phyloP scores from a whole-genome alignment of 2,888 invertebrate genomes.

The Eulithis prunata region DNA sequence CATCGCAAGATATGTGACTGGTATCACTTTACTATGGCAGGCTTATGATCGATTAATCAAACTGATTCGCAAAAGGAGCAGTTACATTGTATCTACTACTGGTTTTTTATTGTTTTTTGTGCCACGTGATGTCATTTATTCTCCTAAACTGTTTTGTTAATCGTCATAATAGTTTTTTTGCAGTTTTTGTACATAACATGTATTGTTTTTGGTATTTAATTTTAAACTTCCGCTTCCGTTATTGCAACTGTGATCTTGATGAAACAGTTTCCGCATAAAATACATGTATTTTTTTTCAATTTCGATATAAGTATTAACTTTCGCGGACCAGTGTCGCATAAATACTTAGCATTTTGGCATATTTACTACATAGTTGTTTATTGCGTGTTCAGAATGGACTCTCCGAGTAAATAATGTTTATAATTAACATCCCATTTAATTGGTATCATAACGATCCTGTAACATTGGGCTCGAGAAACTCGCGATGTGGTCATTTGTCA shows the following conservation, averaged over 20 bases:
- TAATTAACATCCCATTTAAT: conserved; percentile 34
- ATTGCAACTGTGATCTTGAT: conserved; percentile 6
- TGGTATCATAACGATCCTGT: conserved; percentile 28
- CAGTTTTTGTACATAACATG: not conserved
- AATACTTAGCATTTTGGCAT: too few relatives aligned
- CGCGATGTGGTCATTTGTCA: conserved; percentile 25
- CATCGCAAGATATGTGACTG: conserved; percentile 6
- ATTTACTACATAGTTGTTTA: conserved; percentile 4
- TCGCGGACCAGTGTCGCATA: too few relatives aligned
- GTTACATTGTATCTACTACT: conserved; percentile 27
- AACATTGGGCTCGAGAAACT: conserved; percentile 22
- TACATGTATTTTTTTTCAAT: too few relatives aligned
- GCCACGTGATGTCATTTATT: conserved; percentile 24
- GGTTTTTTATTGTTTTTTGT: conserved; percentile 16
- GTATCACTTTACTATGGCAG: conserved; percentile 16
- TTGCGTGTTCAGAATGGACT: conserved; percentile 32
- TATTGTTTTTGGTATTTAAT: conserved; percentile 2
- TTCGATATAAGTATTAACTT: too few relatives aligned
- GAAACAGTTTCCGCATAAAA: too few relatives aligned
- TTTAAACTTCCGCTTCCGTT: not conserved
- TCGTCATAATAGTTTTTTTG: not conserved
- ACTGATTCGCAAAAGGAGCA: conserved; percentile 28
- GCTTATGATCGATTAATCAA: conserved; percentile 26
- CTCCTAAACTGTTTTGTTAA: conserved; percentile 19
- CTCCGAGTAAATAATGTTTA: conserved; percentile 31